phyloP scores from a whole-genome alignment of 2,113 vertebrate species.

The Ovibos moschatus region DNA sequence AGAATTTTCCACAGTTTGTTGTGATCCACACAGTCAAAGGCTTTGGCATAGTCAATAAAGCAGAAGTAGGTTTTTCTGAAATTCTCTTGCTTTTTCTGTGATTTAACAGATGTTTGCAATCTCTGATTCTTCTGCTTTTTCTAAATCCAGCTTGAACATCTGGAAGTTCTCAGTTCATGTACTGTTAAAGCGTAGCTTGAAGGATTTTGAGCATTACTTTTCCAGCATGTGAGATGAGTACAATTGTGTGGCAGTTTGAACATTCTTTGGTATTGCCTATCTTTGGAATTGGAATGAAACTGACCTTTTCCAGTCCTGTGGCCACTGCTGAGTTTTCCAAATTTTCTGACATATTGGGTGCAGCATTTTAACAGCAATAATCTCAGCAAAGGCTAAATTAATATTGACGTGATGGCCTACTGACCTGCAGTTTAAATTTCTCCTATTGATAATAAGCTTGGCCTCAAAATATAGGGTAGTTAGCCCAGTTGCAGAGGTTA shows the following conservation, averaged over 20 bases:
- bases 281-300: background rate
- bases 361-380: background rate
- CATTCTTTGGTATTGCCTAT: background rate
- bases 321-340: background rate
- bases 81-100: background rate
- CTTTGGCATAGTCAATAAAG: background rate
- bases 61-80: background rate
- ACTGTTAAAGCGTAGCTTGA: background rate
- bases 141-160: background rate
- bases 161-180: background rate
- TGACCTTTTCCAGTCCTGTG: background rate
- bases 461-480: background rate
- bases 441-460: background rate
- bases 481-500: background rate
- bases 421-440: background rate
- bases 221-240: background rate
- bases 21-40: background rate
- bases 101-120: background rate
- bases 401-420: background rate
- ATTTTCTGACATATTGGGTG: background rate
- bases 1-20: background rate
- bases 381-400: background rate
- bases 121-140: background rate
- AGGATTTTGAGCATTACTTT: background rate
- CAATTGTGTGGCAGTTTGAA: background rate